A percentile compares a stretch with the other conserved stretches of the same genome.
Conservation (phyloP, 1,140 invertebrate genomes). For the Ostrea denselamellosa region DNA sequence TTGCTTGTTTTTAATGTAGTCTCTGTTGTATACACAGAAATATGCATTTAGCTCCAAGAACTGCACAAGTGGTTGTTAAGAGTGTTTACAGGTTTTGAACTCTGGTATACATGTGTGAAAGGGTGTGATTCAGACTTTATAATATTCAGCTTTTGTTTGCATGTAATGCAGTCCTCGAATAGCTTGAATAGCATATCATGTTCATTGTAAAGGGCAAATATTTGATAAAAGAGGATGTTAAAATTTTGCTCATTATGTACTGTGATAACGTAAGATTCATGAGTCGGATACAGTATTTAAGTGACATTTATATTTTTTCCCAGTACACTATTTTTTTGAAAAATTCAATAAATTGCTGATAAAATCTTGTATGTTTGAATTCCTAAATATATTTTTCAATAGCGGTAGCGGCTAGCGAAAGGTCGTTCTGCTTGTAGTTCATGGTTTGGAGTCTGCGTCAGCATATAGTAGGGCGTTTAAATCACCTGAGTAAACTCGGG, state of each 20-base stretch:
- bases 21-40: background rate
- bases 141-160: background rate
- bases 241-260: background rate
- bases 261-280: background rate
- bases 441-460: background rate
- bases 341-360: constrained; percentile 10
- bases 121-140: background rate
- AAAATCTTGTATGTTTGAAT: background rate
- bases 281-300: background rate
- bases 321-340: background rate
- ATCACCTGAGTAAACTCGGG: too few species aligned
- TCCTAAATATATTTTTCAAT: background rate
- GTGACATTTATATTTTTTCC: background rate
- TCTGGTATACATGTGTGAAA: background rate
- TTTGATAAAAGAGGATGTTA: background rate
- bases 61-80: background rate
- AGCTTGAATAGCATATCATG: background rate
- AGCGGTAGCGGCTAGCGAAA: background rate
- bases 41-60: background rate
- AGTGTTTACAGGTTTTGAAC: background rate
- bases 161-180: background rate
- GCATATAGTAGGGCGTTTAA: too few species aligned
- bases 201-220: background rate
- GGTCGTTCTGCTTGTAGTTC: background rate
- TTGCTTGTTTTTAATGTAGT: background rate